phyloP scores from a whole-genome alignment of 2,113 vertebrate genomes.

The Chamaetylas fuelleborni region DNA sequence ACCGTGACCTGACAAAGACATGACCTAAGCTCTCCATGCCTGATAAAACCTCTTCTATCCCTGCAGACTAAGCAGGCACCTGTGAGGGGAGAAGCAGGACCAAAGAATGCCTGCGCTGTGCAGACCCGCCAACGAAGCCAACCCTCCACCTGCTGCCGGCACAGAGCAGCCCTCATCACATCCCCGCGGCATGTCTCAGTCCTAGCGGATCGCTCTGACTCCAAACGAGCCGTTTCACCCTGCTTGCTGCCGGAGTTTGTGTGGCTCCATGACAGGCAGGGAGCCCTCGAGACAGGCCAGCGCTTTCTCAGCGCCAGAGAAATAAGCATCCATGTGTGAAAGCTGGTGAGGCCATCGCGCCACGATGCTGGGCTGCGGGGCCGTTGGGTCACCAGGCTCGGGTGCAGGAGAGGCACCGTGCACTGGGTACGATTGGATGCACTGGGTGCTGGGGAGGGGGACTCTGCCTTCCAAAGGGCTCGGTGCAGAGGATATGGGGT shows the following conservation, averaged over 20 bases:
- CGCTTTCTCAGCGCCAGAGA: neutral
- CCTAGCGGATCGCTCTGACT: neutral
- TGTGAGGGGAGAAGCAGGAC: neutral
- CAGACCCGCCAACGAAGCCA: neutral
- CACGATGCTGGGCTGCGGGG: neutral
- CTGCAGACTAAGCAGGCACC: neutral
- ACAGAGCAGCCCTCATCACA: neutral
- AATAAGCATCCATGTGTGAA: neutral
- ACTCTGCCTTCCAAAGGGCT: neutral
- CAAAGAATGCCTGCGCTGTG: neutral
- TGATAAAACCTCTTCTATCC: neutral
- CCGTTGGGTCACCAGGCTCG: neutral
- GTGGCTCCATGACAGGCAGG: neutral
- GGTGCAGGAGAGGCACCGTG: neutral
- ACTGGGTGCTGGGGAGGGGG: no score
- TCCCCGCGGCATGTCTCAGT: fast-evolving
- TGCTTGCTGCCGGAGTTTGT: neutral
- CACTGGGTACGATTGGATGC: neutral
- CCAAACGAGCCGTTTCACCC: neutral
- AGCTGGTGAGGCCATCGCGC: neutral
- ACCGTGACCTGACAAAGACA: neutral
- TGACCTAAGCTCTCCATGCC: neutral
- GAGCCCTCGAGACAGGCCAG: neutral
- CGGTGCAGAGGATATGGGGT: neutral
- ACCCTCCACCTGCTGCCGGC: neutral